Evolutionary conservation across 2,797 vertebrate species (phyloP).

Genomic region (Valencia hispanica): DNA sequence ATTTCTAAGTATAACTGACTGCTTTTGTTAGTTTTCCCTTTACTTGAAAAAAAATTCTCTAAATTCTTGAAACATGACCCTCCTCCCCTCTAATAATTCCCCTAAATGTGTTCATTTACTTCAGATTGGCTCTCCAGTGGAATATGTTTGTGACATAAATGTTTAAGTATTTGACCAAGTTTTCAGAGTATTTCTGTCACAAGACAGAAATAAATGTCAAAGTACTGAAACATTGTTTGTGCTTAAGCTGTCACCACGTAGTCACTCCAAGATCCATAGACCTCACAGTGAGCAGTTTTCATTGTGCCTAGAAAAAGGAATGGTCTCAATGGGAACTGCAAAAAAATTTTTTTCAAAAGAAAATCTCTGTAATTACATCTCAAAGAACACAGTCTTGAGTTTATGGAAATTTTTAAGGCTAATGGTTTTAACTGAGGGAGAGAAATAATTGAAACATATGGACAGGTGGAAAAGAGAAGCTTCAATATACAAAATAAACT

Average conservation of each 20-base stretch:
- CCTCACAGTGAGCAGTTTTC: background rate
- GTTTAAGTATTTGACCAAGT: background rate
- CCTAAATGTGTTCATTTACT: background rate
- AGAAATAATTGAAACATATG: slow-evolving; percentile 6
- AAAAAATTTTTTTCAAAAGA: slow-evolving; percentile 2
- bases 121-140: background rate
- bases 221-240: background rate
- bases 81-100: background rate
- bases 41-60: background rate
- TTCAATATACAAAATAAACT: slow-evolving; percentile 20
- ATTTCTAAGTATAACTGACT: background rate
- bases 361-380: slow-evolving; percentile 12
- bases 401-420: slow-evolving; percentile 1
- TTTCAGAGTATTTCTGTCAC: background rate
- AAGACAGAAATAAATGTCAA: background rate
- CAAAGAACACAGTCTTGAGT: slow-evolving; percentile 6
- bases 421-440: background rate
- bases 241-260: background rate
- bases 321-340: slow-evolving; percentile 11
- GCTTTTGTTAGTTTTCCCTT: background rate
- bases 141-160: background rate
- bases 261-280: background rate
- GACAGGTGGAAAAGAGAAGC: slow-evolving; percentile 26
- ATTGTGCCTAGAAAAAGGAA: background rate
- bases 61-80: background rate